phyloP scores from a whole-genome alignment of 2,797 vertebrate genomes.

The Falco biarmicus region DNA sequence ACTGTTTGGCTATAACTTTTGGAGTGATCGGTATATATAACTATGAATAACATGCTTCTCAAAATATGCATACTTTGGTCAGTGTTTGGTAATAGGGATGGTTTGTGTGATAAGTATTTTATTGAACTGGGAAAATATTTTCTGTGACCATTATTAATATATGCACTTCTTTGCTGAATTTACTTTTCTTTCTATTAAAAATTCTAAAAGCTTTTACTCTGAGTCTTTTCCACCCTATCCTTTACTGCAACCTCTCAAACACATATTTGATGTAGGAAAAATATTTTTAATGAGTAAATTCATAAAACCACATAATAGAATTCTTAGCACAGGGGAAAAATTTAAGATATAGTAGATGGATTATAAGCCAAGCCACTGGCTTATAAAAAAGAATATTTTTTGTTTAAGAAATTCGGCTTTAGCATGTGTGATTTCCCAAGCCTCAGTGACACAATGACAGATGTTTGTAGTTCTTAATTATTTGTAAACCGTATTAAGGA shows the following conservation, averaged over 20 bases:
- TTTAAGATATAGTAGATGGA: background rate
- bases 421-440: background rate
- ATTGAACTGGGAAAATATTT: background rate
- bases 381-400: background rate
- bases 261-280: constrained; percentile 50
- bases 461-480: background rate
- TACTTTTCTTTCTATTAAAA: background rate
- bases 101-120: background rate
- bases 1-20: background rate
- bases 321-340: constrained; percentile 25
- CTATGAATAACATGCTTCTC: background rate
- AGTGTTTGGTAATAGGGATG: background rate
- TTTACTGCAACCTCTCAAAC: constrained; percentile 27
- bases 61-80: background rate
- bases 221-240: background rate
- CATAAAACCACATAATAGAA: constrained; percentile 9
- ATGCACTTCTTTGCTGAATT: background rate
- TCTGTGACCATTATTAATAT: background rate
- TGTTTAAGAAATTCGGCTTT: background rate
- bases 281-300: constrained; percentile 43
- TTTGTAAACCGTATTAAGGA: background rate
- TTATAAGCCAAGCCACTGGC: background rate
- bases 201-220: background rate
- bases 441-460: background rate
- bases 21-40: background rate